Evolutionary conservation across 2,797 vertebrate species (phyloP).

Genomic region (Bradypodion pumilum): DNA sequence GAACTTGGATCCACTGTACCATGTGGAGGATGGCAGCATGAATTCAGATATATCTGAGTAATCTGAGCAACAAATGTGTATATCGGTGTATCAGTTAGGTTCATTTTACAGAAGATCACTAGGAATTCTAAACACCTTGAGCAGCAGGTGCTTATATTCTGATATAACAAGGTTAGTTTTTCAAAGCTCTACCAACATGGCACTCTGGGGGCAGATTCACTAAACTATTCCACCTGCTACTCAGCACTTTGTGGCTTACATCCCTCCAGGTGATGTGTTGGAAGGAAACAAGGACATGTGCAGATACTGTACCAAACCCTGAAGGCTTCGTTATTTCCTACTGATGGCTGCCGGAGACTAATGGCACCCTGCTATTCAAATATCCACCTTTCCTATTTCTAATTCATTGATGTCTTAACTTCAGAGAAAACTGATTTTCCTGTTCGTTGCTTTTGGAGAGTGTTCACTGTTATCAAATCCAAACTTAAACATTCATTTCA

Average conservation of each 20-base stretch:
- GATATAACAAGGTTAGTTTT: conserved; percentile 33
- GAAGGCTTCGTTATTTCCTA: conserved; percentile 19
- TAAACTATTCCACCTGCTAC: conserved; percentile 41
- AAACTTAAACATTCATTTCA: conserved; percentile 9
- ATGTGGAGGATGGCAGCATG: no score
- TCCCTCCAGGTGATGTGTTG: conserved; percentile 36
- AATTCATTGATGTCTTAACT: conserved; percentile 52
- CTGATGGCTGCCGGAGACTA: conserved; percentile 41
- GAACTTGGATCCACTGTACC: no score
- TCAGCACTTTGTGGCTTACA: conserved; percentile 17
- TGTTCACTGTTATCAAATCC: conserved; percentile 19
- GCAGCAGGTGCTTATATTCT: conserved; percentile 36
- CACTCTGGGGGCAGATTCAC: conserved; percentile 21
- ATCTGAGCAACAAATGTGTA: background rate
- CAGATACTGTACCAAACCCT: conserved; percentile 19
- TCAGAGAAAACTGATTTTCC: conserved; percentile 29
- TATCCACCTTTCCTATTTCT: conserved; percentile 42
- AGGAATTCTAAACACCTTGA: conserved; percentile 42
- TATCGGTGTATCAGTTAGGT: conserved; percentile 13
- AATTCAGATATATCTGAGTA: conserved; percentile 12
- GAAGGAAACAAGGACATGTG: conserved; percentile 33
- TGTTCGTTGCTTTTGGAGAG: conserved; percentile 43
- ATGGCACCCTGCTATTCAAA: conserved; percentile 50
- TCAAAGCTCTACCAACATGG: conserved; percentile 39
- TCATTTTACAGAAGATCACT: conserved; percentile 36